phyloP scores from a whole-genome alignment of 2,888 invertebrate genomes.

The Creontiades dilutus region DNA sequence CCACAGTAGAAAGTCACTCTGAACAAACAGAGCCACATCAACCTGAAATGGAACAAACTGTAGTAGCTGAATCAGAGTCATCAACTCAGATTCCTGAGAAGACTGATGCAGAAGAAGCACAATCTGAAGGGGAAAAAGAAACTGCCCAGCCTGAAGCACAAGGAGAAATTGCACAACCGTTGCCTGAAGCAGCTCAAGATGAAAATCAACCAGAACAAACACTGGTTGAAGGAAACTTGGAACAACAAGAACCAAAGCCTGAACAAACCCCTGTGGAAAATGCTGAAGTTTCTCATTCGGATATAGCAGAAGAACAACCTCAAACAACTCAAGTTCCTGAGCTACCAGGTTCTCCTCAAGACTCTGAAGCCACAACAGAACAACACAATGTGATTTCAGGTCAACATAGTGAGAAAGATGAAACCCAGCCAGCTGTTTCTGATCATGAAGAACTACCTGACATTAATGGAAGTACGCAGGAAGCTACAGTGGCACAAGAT shows the following conservation, averaged over 20 bases:
- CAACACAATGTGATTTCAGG: not conserved
- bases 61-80: not conserved
- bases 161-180: constrained; percentile 72
- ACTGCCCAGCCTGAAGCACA: constrained; percentile 22
- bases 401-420: not conserved
- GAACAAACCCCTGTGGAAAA: constrained; percentile 44
- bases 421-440: not conserved
- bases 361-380: constrained; percentile 62
- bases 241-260: constrained; percentile 45
- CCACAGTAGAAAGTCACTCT: not conserved
- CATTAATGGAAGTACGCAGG: not conserved
- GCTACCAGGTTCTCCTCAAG: constrained; percentile 75
- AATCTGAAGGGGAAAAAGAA: not conserved
- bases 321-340: constrained; percentile 72
- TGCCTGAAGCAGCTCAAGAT: constrained; percentile 67
- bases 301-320: constrained; percentile 71
- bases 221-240: constrained; percentile 69
- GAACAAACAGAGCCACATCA: constrained; percentile 52
- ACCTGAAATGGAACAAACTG: constrained; percentile 61
- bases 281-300: constrained; percentile 53
- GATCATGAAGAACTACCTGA: constrained; percentile 11
- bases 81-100: not conserved
- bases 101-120: not conserved
- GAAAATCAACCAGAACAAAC: constrained; percentile 74
- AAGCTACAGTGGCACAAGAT: not conserved